Base-by-base conservation (phyloP, 2,888 invertebrate species). In the Leucophora obtusa region DNA sequence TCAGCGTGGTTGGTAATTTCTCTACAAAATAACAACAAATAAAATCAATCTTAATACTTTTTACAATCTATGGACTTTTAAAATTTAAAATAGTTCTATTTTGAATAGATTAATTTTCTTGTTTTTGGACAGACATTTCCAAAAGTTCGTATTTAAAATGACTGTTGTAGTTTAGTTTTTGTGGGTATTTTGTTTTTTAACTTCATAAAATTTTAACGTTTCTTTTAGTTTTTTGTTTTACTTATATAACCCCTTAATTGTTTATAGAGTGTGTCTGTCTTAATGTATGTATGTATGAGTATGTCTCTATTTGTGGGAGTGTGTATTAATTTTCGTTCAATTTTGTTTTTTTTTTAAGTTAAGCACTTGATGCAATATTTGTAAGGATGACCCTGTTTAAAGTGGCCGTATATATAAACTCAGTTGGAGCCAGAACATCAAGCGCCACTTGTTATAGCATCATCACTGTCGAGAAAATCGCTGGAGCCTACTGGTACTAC, bases 301-400 rank as follows among this genome's bases (percentile, higher is more conserved):
- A 24, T 24, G 24, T 24, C 24, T 24, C 24, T 24, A 24, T 24
- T n/a, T n/a, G 24, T 24, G 24, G 5, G 28, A 6, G 21, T 51
- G 47, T 56, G 18, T 75, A 75, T 75, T 43, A 14, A 28, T 70
- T 66, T 69, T 66, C 63, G 62, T 69, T 68, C 28, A 28, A 28
- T 33, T 35, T 63, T 77, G 21, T 43, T 75, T 35, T 28, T 7
- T 62, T 70, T 60, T 65, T 72, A 75, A 60, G 38, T 81, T 81
- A 81, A 81, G 81, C 76, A 81, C 77, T 81, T 81, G 65, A 77
- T 81, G 69, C 58, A 73, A 81, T 81, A 73, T 70, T 81, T 76
- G 73, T 69, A 81, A 65, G 28, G 66, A 66, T 51, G 79, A 75
- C 76, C 47, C 59, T 24, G 18, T n/a, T 65, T 63, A 35, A 47